Evolutionary conservation across 2,797 vertebrate genomes (phyloP).

Genomic region (Nasua narica): DNA sequence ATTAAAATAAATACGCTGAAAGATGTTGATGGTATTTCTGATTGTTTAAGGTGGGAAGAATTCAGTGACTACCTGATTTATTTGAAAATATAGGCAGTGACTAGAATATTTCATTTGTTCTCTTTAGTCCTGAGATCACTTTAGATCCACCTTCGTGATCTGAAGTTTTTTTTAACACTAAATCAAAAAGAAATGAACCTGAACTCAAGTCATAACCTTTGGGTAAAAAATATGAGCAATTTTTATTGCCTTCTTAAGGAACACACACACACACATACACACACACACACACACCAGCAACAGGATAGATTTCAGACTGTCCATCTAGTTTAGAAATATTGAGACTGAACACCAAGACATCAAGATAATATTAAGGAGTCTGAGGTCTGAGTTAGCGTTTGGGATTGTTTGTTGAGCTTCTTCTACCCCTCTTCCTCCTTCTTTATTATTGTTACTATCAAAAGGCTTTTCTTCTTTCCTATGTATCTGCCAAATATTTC

Average conservation of each 20-base stretch:
- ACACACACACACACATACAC: not conserved
- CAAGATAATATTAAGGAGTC: not conserved
- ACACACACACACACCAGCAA: too few species aligned
- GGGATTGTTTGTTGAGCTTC: not conserved
- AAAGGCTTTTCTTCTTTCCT: not conserved
- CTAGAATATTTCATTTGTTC: constrained; percentile 30
- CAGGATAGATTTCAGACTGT: not conserved
- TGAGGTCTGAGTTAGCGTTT: not conserved
- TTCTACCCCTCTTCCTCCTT: not conserved
- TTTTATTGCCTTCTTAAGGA: not conserved
- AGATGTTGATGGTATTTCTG: not conserved
- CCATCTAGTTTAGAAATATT: not conserved
- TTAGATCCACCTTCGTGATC: not conserved
- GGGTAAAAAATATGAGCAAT: not conserved
- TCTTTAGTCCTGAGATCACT: not conserved
- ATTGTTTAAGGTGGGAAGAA: constrained; percentile 29
- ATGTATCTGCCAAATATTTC: not conserved
- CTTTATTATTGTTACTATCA: not conserved
- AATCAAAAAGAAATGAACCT: not conserved
- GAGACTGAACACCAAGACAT: not conserved
- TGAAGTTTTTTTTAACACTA: not conserved
- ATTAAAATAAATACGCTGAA: not conserved
- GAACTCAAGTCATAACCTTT: not conserved
- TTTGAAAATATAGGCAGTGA: constrained; percentile 12
- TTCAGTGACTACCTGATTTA: not conserved